A percentile compares a stretch with the other conserved stretches of the same genome.
Conservation (phyloP, 2,113 vertebrate genomes). For the Atlantisia rogersi region DNA sequence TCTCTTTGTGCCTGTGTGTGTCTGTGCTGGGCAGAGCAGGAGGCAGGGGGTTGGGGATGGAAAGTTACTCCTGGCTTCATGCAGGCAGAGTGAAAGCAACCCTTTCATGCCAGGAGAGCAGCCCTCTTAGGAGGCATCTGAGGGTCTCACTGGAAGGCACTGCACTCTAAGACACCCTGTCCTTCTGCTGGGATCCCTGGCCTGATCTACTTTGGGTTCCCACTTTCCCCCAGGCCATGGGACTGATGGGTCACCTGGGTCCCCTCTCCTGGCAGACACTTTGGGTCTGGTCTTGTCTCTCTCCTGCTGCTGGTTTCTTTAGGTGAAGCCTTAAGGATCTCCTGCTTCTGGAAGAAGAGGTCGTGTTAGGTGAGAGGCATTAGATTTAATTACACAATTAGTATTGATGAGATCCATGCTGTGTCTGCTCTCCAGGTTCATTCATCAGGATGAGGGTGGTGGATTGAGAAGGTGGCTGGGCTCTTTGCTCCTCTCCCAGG, state of each 20-base stretch:
- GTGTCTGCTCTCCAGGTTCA: background rate
- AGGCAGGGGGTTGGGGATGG: background rate
- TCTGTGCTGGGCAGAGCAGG: background rate
- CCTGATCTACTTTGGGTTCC: background rate
- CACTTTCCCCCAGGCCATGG: accelerated
- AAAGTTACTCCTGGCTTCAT: background rate
- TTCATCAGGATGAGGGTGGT: background rate
- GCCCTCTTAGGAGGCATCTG: background rate
- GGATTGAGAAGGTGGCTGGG: background rate
- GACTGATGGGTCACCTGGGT: background rate
- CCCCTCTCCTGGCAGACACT: background rate
- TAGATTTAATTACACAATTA: background rate
- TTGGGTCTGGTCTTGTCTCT: accelerated
- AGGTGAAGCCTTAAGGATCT: background rate
- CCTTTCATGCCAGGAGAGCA: background rate
- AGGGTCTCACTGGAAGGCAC: background rate
- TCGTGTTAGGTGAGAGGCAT: background rate
- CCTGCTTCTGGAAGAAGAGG: background rate
- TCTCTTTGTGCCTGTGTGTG: background rate
- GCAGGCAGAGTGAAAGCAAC: background rate
- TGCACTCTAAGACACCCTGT: background rate
- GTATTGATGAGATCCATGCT: background rate
- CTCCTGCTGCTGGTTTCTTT: background rate
- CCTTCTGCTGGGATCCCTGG: background rate
- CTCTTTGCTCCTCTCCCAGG: background rate